phyloP scores from a whole-genome alignment of 2,888 invertebrate species.

The Morpho achilles region DNA sequence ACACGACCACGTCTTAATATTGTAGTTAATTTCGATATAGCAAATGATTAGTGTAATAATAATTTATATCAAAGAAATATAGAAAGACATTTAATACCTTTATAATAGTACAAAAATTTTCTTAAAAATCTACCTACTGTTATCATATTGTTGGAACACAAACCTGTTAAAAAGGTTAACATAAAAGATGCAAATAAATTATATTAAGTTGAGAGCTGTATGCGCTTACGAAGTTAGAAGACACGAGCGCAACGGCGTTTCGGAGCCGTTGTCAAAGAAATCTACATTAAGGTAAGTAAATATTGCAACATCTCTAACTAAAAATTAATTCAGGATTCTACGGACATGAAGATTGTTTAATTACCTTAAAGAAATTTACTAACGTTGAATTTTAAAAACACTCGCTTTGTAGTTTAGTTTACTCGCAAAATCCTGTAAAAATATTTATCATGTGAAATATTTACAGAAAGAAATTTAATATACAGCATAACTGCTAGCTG shows the following conservation, averaged over 20 bases:
- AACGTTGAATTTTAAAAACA: not conserved
- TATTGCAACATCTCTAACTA: not conserved
- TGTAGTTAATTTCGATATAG: too few relatives aligned
- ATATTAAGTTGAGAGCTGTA: not conserved
- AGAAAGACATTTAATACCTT: not conserved
- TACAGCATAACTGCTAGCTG: too few relatives aligned
- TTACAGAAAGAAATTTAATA: too few relatives aligned
- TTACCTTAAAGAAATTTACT: not conserved
- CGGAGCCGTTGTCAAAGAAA: not conserved
- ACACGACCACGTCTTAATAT: too few relatives aligned
- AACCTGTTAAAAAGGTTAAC: not conserved
- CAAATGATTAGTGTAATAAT: too few relatives aligned
- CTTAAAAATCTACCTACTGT: not conserved
- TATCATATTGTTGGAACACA: not conserved
- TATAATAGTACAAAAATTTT: not conserved
- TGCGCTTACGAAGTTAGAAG: too few relatives aligned
- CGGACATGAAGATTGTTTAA: slow-evolving; percentile 2
- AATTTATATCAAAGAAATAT: too few relatives aligned
- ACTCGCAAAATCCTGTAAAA: too few relatives aligned
- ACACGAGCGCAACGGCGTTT: not conserved
- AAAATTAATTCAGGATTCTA: slow-evolving; percentile 3
- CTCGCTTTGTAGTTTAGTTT: not conserved
- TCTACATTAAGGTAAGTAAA: not conserved
- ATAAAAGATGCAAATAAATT: not conserved
- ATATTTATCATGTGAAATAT: too few relatives aligned